Evolutionary conservation across 2,113 vertebrate genomes (phyloP).

Genomic region (Colossoma macropomum): DNA sequence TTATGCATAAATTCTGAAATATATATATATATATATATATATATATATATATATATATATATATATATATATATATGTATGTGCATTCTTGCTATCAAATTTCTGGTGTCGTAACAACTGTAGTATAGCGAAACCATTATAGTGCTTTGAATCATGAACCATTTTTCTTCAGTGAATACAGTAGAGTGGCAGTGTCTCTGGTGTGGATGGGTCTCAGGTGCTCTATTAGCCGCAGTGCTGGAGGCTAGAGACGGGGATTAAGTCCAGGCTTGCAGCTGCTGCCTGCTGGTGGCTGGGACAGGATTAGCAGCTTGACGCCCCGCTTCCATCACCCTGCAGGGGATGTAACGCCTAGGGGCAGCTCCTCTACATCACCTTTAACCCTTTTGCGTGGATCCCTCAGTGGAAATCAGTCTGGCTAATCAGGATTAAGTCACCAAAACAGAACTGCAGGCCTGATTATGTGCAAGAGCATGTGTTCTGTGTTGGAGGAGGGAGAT

Average conservation of each 20-base stretch:
- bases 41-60: no score
- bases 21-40: no score
- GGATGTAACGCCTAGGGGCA: constrained; percentile 18
- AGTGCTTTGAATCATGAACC: no score
- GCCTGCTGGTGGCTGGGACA: constrained; percentile 25
- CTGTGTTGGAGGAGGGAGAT: background rate
- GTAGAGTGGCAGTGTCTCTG: background rate
- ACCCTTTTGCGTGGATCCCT: constrained; percentile 12
- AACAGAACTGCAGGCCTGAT: no score
- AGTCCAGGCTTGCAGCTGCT: constrained; percentile 32
- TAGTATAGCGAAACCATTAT: no score
- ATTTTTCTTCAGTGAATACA: background rate
- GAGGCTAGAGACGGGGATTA: constrained; percentile 27
- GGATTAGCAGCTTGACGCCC: constrained; percentile 32
- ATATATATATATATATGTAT: no score
- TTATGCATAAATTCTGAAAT: no score
- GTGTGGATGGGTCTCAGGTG: constrained; percentile 41
- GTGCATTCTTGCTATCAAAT: no score
- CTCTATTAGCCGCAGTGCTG: constrained; percentile 1
- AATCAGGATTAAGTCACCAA: background rate
- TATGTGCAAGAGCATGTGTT: background rate
- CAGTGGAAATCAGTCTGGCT: constrained; percentile 25
- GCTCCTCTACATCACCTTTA: background rate
- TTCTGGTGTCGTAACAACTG: no score
- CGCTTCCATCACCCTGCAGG: constrained; percentile 3